Percentiles rank a stretch among this genome's conserved stretches.
Conservation (phyloP, 2,888 invertebrate species). For the Opisthograptis luteolata region DNA sequence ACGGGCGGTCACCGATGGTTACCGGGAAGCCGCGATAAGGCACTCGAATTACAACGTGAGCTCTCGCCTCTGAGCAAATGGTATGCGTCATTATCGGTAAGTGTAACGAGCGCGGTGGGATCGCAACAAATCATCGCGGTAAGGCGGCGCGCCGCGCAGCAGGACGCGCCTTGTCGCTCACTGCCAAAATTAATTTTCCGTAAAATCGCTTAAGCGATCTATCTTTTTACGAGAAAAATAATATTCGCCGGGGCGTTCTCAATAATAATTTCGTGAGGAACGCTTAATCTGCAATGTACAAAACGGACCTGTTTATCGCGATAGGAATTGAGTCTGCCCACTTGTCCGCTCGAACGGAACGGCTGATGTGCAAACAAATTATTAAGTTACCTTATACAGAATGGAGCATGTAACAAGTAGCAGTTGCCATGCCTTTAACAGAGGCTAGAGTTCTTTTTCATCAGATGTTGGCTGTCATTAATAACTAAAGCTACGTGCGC, state of each 20-base stretch:
- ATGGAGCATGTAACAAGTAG: constrained; percentile 57
- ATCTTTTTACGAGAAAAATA: constrained; percentile 78
- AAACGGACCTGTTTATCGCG: constrained; percentile 63
- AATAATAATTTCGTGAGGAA: constrained; percentile 67
- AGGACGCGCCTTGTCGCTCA: constrained; percentile 71
- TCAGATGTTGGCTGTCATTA: constrained; percentile 54
- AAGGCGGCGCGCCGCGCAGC: constrained; percentile 43
- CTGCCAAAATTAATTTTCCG: constrained; percentile 80
- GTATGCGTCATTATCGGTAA: constrained; percentile 73
- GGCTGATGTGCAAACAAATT: constrained; percentile 70
- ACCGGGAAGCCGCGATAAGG: constrained; percentile 61
- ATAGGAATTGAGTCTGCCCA: constrained; percentile 58
- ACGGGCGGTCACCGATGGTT: constrained; percentile 44
- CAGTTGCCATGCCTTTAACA: constrained; percentile 56
- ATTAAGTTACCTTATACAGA: constrained; percentile 68
- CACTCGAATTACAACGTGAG: constrained; percentile 62
- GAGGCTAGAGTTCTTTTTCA: constrained; percentile 58
- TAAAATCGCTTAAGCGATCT: constrained; percentile 80
- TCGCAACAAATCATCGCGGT: constrained; percentile 73
- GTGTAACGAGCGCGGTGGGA: constrained; percentile 66
- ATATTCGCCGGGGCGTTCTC: constrained; percentile 62
- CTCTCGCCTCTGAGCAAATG: constrained; percentile 69
- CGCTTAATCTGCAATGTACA: constrained; percentile 67
- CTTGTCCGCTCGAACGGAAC: constrained; percentile 59
- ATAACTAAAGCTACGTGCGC: constrained; percentile 60